phyloP scores from a whole-genome alignment of 1,140 invertebrate species.

The Neodiprion pinetum region DNA sequence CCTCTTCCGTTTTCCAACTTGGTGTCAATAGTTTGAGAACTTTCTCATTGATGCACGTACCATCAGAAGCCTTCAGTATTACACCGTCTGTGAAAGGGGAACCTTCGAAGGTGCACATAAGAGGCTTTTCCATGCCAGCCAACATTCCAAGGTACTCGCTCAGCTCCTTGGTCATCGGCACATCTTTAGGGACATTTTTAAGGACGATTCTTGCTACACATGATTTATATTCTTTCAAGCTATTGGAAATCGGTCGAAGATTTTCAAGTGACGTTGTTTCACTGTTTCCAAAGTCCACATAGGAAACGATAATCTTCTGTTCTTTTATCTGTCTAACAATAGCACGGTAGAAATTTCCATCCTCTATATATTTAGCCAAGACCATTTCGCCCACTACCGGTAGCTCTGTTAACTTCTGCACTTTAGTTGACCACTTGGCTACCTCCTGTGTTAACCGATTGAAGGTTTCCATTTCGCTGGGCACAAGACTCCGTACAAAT shows the following conservation, averaged over 20 bases:
- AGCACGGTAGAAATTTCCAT: constrained; percentile 50
- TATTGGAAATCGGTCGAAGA: constrained; percentile 37
- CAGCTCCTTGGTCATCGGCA: constrained; percentile 43
- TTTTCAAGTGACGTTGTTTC: constrained; percentile 34
- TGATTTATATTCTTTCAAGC: constrained; percentile 37
- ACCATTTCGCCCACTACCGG: constrained; percentile 47
- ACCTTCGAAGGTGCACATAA: constrained; percentile 39
- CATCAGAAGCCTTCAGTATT: constrained; percentile 31
- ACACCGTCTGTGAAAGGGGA: constrained; percentile 39
- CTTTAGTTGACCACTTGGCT: constrained; percentile 35
- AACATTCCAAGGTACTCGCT: constrained; percentile 37
- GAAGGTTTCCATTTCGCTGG: constrained; percentile 34
- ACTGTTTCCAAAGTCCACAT: constrained; percentile 53
- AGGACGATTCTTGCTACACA: constrained; percentile 36
- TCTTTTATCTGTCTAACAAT: constrained; percentile 38
- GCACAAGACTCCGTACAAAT: constrained; percentile 39
- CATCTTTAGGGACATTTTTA: constrained; percentile 40
- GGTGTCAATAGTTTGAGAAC: constrained; percentile 42
- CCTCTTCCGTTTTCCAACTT: constrained; percentile 30
- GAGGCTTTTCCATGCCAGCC: constrained; percentile 30
- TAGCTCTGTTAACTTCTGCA: constrained; percentile 29
- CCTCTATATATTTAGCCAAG: constrained; percentile 45
- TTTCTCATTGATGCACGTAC: constrained; percentile 41
- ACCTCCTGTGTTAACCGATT: constrained; percentile 42
- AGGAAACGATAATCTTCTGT: constrained; percentile 38